Evolutionary conservation across 1,140 invertebrate species (phyloP).

Genomic region (Andricus grossulariae): DNA sequence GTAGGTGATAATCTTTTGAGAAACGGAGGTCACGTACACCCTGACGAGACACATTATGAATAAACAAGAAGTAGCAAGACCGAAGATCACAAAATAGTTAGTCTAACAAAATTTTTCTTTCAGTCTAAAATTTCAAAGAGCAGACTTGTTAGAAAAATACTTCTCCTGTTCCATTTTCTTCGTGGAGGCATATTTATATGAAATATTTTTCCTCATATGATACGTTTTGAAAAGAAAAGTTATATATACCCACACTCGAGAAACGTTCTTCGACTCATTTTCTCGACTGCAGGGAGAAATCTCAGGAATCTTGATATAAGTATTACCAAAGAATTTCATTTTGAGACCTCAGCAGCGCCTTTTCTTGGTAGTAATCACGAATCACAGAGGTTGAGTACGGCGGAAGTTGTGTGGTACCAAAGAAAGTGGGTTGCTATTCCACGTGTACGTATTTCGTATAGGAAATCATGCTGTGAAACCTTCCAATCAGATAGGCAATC

Average conservation of each 20-base stretch:
- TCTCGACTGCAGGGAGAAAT: neutral
- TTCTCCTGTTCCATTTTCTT: too few species aligned
- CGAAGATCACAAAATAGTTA: too few species aligned
- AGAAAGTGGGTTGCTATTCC: slow-evolving; percentile 34
- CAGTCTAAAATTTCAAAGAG: too few species aligned
- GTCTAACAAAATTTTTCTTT: too few species aligned
- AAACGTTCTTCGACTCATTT: neutral
- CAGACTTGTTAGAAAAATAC: too few species aligned
- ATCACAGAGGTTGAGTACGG: slow-evolving; percentile 14
- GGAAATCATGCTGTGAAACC: slow-evolving; percentile 38
- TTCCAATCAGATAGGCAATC: slow-evolving; percentile 43
- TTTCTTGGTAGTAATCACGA: slow-evolving; percentile 23
- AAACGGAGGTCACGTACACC: too few species aligned
- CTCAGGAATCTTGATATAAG: neutral
- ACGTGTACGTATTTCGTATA: slow-evolving; percentile 41
- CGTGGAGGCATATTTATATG: too few species aligned
- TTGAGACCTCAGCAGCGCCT: slow-evolving; percentile 19
- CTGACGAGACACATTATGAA: too few species aligned
- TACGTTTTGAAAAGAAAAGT: neutral
- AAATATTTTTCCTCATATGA: neutral
- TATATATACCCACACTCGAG: neutral
- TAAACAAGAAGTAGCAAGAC: too few species aligned
- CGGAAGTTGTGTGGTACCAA: neutral
- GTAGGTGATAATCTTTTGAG: too few species aligned
- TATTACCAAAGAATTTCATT: slow-evolving; percentile 25